Percentiles rank a stretch among this genome's conserved stretches.
Evolutionary conservation across 2,888 invertebrate species (phyloP).

Genomic region (Zaprionus obscuricornis): DNA sequence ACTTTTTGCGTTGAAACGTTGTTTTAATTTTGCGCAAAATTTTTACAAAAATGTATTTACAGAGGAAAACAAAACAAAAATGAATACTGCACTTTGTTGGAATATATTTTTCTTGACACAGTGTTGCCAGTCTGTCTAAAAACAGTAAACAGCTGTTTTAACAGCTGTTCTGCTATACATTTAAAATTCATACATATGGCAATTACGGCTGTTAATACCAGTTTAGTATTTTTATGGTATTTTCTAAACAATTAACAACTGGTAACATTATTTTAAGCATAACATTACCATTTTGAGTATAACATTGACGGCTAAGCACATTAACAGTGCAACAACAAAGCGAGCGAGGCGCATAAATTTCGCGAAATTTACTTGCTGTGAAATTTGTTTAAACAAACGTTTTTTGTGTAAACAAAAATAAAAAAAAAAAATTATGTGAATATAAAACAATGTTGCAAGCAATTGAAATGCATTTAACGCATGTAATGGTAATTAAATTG

Average conservation of each 20-base stretch:
- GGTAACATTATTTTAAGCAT: fast-evolving
- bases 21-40: conserved; percentile 83
- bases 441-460: conserved; percentile 4
- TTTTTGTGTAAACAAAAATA: conserved; percentile 39
- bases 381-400: conserved; percentile 51
- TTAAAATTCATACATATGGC: too few relatives aligned
- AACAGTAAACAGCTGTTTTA: too few relatives aligned
- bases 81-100: conserved; percentile 12
- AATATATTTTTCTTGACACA: conserved; percentile 3
- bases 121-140: too few relatives aligned
- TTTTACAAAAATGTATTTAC: conserved; percentile 63
- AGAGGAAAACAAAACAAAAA: conserved; percentile 17
- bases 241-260: too few relatives aligned
- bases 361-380: conserved; percentile 40
- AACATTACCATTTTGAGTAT: conserved; percentile 43
- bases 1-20: conserved; percentile 79
- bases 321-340: conserved; percentile 59
- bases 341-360: conserved; percentile 48
- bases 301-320: conserved; percentile 18
- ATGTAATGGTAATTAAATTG: conserved; percentile 38
- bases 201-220: too few relatives aligned
- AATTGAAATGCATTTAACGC: conserved; percentile 16
- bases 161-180: too few relatives aligned
- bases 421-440: conserved; percentile 28
- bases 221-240: too few relatives aligned